A percentile compares a stretch with the other conserved stretches of the same genome.
phyloP scores from a whole-genome alignment of 1,140 invertebrate species.

The Periplaneta americana region DNA sequence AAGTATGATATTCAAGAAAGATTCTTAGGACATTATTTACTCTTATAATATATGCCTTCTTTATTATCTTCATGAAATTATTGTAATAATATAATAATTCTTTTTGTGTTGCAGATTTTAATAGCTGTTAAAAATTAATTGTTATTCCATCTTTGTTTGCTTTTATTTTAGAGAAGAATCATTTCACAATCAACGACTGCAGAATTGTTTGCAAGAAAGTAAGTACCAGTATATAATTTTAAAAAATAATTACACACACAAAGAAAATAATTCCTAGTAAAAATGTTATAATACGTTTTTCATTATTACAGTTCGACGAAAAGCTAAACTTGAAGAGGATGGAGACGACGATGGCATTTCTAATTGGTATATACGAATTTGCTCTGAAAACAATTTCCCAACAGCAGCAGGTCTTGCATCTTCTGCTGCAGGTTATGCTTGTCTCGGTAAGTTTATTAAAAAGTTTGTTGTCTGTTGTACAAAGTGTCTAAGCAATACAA shows the following conservation, averaged over 20 bases:
- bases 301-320: slow-evolving; percentile 30
- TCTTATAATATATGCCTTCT: too few relatives aligned
- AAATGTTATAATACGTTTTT: slow-evolving; percentile 16
- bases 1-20: too few relatives aligned
- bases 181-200: slow-evolving; percentile 64
- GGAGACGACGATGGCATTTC: slow-evolving; percentile 26
- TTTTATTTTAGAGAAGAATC: slow-evolving; percentile 57
- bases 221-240: slow-evolving; percentile 30
- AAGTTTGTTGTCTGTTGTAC: too few relatives aligned
- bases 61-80: too few relatives aligned
- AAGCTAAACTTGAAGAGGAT: slow-evolving; percentile 10
- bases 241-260: not conserved
- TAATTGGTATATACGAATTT: slow-evolving; percentile 76
- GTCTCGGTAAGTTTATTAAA: slow-evolving; percentile 50
- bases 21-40: too few relatives aligned
- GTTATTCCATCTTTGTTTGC: too few relatives aligned
- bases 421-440: slow-evolving; percentile 96
- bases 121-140: too few relatives aligned
- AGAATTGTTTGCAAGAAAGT: slow-evolving; percentile 75
- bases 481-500: too few relatives aligned
- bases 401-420: slow-evolving; percentile 97
- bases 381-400: slow-evolving; percentile 97
- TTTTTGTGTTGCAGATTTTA: too few relatives aligned
- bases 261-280: not conserved
- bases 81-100: too few relatives aligned